Percentiles rank a stretch among this genome's conserved stretches.
These are phyloP conservation scores for Epinotia ramella DNA, from an alignment of 2,888 invertebrate genomes.

Conservation along the genomic window DNA sequence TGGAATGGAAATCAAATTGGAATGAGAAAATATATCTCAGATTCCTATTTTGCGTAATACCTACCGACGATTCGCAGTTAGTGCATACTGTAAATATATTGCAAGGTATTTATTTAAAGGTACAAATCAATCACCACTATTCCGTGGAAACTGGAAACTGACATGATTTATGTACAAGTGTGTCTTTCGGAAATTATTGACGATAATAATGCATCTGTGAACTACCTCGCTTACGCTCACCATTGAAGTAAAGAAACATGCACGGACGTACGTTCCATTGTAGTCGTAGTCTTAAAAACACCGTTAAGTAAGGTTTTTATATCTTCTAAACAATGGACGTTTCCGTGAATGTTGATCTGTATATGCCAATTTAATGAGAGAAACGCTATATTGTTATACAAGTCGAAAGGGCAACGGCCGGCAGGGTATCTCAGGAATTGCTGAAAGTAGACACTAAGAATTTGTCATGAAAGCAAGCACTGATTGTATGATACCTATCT, in stretches of 20 bases:
- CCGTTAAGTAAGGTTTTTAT: slow-evolving; percentile 6
- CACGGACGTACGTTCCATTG: neutral
- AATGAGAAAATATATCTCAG: no score
- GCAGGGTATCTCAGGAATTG: neutral
- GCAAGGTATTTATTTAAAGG: neutral
- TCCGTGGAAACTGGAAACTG: neutral
- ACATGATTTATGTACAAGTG: neutral
- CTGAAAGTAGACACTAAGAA: neutral
- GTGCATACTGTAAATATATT: neutral
- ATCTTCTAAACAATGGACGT: slow-evolving; percentile 11
- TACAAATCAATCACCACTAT: no score
- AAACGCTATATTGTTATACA: slow-evolving; percentile 7
- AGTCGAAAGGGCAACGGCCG: neutral
- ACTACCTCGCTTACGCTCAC: slow-evolving; percentile 16
- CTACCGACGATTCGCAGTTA: neutral
- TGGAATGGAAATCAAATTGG: no score
- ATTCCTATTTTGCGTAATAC: neutral
- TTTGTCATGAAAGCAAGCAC: neutral
- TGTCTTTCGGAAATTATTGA: neutral
- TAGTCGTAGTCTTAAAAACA: neutral
- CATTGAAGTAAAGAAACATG: neutral
- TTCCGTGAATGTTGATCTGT: slow-evolving; percentile 11
- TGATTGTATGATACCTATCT: neutral
- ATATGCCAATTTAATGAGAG: slow-evolving; percentile 1
- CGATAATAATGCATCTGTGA: neutral